Conservation (phyloP, 2,888 invertebrate genomes). For the Apotomis capreana region DNA sequence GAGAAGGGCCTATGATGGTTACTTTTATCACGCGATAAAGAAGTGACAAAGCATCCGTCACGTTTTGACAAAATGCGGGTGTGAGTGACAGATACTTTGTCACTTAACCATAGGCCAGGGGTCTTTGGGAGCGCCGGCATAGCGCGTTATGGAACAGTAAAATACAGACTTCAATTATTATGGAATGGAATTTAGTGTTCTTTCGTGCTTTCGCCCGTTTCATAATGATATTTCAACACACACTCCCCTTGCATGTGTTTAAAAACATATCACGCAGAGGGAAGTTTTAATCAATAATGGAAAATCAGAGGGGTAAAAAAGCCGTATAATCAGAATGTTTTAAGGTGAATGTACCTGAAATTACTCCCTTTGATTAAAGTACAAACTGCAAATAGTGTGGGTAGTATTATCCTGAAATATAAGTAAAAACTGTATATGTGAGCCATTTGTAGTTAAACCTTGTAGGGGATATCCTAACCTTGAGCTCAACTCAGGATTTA, state of each 20-base stretch:
- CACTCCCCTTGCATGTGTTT: not conserved
- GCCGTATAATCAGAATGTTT: not conserved
- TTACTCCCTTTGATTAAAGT: too few species aligned
- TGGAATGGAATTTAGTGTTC: not conserved
- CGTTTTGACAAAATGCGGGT: too few species aligned
- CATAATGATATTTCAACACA: slow-evolving; percentile 16
- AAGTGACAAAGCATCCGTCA: too few species aligned
- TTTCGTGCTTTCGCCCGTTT: slow-evolving; percentile 4
- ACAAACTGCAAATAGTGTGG: too few species aligned
- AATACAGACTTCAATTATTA: not conserved
- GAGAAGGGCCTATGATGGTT: too few species aligned
- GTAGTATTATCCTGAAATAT: too few species aligned
- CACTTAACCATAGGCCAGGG: too few species aligned
- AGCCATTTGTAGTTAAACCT: not conserved
- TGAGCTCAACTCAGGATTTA: slow-evolving; percentile 7
- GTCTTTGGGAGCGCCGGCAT: too few species aligned
- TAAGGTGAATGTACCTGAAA: too few species aligned
- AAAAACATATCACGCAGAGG: slow-evolving; percentile 13
- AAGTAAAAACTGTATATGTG: too few species aligned
- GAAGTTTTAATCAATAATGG: slow-evolving; percentile 2
- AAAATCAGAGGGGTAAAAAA: not conserved
- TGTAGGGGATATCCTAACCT: slow-evolving; percentile 29
- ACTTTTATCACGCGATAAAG: too few species aligned
- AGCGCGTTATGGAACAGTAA: not conserved
- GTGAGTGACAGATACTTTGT: too few species aligned